A percentile compares a stretch with the other conserved stretches of the same genome.
Evolutionary conservation across 2,888 invertebrate genomes (phyloP).

Genomic region (Trichacis sp.): DNA sequence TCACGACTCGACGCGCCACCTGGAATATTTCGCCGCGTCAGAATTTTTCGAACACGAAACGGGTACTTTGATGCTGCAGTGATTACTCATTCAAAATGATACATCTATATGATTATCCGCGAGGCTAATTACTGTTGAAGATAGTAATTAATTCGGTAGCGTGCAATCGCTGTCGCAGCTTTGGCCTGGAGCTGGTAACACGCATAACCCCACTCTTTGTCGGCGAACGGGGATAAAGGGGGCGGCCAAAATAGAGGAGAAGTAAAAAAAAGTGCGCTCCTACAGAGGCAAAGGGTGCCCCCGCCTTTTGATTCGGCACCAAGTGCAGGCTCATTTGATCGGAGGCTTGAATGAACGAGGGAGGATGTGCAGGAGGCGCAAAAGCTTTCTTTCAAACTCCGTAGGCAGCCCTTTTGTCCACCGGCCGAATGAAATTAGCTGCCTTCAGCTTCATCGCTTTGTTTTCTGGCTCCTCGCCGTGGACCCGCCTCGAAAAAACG

Average conservation of each 20-base stretch:
- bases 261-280: conserved; percentile 45
- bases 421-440: conserved; percentile 63
- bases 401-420: conserved; percentile 57
- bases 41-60: conserved; percentile 14
- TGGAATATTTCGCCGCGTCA: conserved; percentile 5
- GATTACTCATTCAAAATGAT: conserved; percentile 27
- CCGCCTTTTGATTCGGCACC: conserved; percentile 58
- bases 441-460: conserved; percentile 60
- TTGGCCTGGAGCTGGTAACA: conserved; percentile 38
- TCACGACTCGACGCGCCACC: conserved; percentile 1
- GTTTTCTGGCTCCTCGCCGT: conserved; percentile 58
- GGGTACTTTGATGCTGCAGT: conserved; percentile 13
- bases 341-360: conserved; percentile 61
- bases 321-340: conserved; percentile 47
- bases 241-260: conserved; percentile 39
- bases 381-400: conserved; percentile 49
- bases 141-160: conserved; percentile 61
- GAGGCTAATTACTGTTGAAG: conserved; percentile 55
- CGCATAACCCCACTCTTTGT: conserved; percentile 54
- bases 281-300: conserved; percentile 58
- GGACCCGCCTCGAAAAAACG: conserved; percentile 62
- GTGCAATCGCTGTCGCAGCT: conserved; percentile 34
- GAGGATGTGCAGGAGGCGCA: conserved; percentile 58
- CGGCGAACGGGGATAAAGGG: conserved; percentile 46
- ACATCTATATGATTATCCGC: conserved; percentile 26